Conservation (phyloP, 2,888 invertebrate genomes). For the Papilio gigon region DNA sequence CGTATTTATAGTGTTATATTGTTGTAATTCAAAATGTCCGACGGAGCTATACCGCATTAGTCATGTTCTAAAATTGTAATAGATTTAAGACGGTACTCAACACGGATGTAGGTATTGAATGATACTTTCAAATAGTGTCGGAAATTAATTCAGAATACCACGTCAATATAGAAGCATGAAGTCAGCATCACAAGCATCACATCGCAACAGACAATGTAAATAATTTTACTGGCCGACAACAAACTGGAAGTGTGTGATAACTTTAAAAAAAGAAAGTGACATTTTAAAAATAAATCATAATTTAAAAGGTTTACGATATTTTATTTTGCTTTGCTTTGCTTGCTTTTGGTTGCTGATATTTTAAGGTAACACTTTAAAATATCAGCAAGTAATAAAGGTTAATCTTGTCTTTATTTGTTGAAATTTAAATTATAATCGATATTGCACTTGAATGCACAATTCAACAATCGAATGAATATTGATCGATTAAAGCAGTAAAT, state of each 20-base stretch:
- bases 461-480: constrained; percentile 33
- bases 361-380: not conserved
- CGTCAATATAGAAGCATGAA: no score
- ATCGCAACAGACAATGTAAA: not conserved
- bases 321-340: no score
- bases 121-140: not conserved
- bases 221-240: not conserved
- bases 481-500: constrained; percentile 19
- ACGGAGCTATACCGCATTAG: not conserved
- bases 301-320: no score
- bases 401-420: not conserved
- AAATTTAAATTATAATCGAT: constrained; percentile 10
- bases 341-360: no score
- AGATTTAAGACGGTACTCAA: not conserved
- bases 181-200: not conserved
- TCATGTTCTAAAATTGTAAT: constrained; percentile 4
- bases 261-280: no score
- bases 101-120: not conserved
- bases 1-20: no score
- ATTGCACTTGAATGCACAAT: constrained; percentile 38
- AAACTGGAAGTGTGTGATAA: no score
- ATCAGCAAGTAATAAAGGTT: not conserved
- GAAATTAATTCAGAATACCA: not conserved
- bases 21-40: constrained; percentile 7
- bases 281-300: no score